These are phyloP conservation scores for Temnothorax rugatulus DNA, from an alignment of 2,888 invertebrate genomes.

Conservation along the genomic window DNA sequence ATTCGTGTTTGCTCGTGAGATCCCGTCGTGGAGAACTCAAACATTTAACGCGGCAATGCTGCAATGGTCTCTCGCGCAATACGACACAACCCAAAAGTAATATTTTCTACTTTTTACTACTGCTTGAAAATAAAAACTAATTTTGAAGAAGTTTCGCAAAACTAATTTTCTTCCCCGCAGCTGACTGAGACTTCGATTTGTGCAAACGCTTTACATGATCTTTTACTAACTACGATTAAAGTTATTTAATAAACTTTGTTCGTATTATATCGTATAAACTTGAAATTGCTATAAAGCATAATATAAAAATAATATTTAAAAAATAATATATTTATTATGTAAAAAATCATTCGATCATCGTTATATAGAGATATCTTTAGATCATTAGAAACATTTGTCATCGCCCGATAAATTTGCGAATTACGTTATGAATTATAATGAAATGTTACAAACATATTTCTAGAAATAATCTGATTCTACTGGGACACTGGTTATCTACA, in stretches of 20 bases:
- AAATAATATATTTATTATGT: neutral
- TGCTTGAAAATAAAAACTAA: constrained; percentile 28
- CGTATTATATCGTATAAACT: neutral
- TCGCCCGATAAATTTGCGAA: neutral
- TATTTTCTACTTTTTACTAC: neutral
- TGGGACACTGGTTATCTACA: neutral
- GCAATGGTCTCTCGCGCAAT: neutral
- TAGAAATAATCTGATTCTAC: neutral
- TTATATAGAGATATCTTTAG: neutral
- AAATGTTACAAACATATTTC: neutral
- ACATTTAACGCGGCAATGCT: constrained; percentile 16
- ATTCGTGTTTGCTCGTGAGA: constrained; percentile 22
- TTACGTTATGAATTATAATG: neutral
- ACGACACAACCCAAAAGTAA: neutral
- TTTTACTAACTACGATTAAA: constrained; percentile 3
- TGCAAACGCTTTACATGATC: neutral
- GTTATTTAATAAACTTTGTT: neutral
- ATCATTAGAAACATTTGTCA: constrained; percentile 5
- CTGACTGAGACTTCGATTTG: neutral
- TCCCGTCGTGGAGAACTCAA: neutral
- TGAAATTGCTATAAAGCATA: neutral
- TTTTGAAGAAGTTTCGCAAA: constrained; percentile 7
- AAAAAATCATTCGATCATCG: neutral
- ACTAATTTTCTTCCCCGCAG: neutral
- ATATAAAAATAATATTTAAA: neutral